Evolutionary conservation across 2,113 vertebrate species (phyloP).

Genomic region (Cavia aperea): DNA sequence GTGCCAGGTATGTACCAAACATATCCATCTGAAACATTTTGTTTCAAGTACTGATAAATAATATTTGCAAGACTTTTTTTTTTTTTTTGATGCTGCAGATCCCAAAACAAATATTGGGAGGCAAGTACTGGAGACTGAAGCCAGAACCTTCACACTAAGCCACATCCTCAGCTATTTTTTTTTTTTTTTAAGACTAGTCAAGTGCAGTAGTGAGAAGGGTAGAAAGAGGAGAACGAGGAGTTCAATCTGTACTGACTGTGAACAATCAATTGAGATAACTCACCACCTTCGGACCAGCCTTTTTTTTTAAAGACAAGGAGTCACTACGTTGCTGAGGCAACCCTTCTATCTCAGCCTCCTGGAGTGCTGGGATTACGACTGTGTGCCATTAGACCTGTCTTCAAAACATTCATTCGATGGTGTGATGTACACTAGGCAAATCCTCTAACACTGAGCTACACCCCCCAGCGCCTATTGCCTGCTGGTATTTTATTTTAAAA

Average conservation of each 20-base stretch:
- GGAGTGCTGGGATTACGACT: background rate
- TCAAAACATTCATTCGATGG: background rate
- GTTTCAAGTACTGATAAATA: background rate
- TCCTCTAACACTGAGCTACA: background rate
- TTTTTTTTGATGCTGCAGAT: background rate
- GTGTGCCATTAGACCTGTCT: background rate
- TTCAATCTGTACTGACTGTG: no score
- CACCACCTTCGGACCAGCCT: no score
- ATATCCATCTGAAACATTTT: background rate
- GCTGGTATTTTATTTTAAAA: slow-evolving; percentile 2
- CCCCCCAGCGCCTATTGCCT: background rate
- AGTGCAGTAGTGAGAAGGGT: no score
- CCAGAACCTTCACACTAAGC: background rate
- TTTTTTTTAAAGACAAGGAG: background rate
- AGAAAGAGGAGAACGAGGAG: no score
- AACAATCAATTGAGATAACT: no score
- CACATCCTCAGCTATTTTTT: background rate
- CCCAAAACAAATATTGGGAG: background rate
- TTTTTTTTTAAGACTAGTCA: background rate
- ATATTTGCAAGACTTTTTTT: background rate
- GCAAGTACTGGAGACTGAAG: background rate
- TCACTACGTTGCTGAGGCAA: background rate
- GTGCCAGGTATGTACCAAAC: background rate
- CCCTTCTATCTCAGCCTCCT: background rate
- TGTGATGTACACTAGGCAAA: background rate